A percentile compares a stretch with the other conserved stretches of the same genome.
These are phyloP conservation scores for Epinephelus moara DNA, from an alignment of 2,113 vertebrate genomes.

Conservation along the genomic window DNA sequence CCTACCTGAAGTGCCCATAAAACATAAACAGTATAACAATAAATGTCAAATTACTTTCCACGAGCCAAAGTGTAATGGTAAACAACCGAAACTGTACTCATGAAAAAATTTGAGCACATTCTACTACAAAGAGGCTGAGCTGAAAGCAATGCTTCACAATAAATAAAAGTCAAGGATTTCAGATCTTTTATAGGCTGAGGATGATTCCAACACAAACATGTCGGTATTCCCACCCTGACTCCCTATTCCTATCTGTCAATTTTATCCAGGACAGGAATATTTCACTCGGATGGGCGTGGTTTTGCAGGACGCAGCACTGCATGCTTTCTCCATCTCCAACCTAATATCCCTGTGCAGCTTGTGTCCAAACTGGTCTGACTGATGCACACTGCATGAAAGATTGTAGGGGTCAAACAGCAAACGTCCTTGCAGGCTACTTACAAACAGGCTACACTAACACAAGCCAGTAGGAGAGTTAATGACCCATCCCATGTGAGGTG, in stretches of 20 bases:
- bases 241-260: not conserved
- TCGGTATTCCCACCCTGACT: conserved; percentile 5
- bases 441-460: no score
- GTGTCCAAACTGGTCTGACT: no score
- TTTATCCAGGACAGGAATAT: no score
- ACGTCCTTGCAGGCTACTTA: no score
- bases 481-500: no score
- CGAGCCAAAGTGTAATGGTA: conserved; percentile 2
- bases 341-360: no score
- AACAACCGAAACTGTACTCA: not conserved
- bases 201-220: conserved; percentile 3
- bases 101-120: not conserved
- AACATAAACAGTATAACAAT: conserved; percentile 35
- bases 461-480: no score
- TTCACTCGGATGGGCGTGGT: no score
- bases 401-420: no score
- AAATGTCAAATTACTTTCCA: conserved; percentile 46
- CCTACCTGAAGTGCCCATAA: not conserved
- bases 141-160: not conserved
- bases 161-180: not conserved
- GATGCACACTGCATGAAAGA: no score
- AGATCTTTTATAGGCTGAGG: not conserved
- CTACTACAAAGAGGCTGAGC: not conserved
- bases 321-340: no score
- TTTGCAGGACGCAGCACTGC: no score